A percentile compares a stretch with the other conserved stretches of the same genome.
Conservation (phyloP, 2,888 invertebrate genomes). For the Himalopsyche kuldschensis region DNA sequence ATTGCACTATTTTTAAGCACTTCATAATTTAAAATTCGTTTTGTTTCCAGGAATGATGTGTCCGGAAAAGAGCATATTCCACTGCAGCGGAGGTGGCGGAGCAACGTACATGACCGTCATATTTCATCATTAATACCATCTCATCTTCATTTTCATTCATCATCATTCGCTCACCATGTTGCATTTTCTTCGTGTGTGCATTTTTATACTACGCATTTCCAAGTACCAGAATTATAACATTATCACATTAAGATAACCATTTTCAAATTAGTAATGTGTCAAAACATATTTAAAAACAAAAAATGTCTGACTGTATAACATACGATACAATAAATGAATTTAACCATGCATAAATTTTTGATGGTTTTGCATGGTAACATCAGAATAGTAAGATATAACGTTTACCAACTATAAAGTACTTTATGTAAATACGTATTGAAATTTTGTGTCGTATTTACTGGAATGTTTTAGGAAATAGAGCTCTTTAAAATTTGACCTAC, state of each 20-base stretch:
- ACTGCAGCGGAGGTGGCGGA: background rate
- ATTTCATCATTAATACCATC: background rate
- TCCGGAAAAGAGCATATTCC: background rate
- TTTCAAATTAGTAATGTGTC: too few relatives aligned
- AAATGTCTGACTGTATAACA: too few relatives aligned
- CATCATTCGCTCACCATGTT: background rate
- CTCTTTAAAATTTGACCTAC: too few relatives aligned
- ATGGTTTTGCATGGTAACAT: background rate
- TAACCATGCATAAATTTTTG: background rate
- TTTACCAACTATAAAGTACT: too few relatives aligned
- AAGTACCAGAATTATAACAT: background rate
- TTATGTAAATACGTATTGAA: too few relatives aligned
- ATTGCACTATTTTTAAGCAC: background rate
- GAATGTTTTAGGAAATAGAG: too few relatives aligned
- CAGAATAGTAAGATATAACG: background rate
- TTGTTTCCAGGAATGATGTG: background rate
- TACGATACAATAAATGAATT: background rate
- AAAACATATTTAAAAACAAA: too few relatives aligned
- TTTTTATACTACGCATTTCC: slow-evolving; percentile 1
- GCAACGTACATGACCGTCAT: background rate
- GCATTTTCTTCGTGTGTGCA: background rate
- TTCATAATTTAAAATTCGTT: background rate
- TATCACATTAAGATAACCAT: background rate
- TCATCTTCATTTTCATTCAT: background rate
- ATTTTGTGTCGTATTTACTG: too few relatives aligned